Evolutionary conservation across 2,797 vertebrate genomes (phyloP).

Genomic region (Argyrosomus regius): DNA sequence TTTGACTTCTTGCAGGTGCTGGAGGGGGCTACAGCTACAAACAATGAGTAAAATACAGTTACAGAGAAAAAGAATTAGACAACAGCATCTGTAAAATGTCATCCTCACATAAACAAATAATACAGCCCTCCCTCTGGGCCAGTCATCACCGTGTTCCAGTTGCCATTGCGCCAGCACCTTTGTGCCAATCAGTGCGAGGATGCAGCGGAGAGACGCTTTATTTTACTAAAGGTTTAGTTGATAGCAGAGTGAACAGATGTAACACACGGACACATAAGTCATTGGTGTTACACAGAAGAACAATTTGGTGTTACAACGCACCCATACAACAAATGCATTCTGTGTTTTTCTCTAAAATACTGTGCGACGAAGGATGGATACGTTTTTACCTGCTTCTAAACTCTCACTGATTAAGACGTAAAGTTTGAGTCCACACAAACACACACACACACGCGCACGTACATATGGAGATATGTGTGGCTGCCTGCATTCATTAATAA

Average conservation of each 20-base stretch:
- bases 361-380: not conserved
- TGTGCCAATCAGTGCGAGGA: constrained; percentile 1
- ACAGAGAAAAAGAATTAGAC: not conserved
- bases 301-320: not conserved
- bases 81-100: not conserved
- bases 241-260: not conserved
- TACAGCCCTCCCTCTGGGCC: not conserved
- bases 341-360: not conserved
- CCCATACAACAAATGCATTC: not conserved
- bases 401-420: constrained; percentile 40
- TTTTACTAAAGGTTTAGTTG: not conserved
- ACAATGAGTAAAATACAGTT: no score
- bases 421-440: constrained; percentile 32
- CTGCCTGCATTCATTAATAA: constrained; percentile 65
- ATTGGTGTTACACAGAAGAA: not conserved
- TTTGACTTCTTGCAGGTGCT: no score
- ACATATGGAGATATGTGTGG: constrained; percentile 4
- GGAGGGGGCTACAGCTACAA: not conserved
- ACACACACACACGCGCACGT: not conserved
- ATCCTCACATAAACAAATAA: constrained; percentile 3
- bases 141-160: not conserved
- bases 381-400: constrained; percentile 7
- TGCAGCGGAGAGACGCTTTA: not conserved
- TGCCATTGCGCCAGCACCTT: not conserved
- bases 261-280: not conserved